Base-by-base conservation (phyloP, 1,140 invertebrate genomes). In the Bombus balteatus region DNA sequence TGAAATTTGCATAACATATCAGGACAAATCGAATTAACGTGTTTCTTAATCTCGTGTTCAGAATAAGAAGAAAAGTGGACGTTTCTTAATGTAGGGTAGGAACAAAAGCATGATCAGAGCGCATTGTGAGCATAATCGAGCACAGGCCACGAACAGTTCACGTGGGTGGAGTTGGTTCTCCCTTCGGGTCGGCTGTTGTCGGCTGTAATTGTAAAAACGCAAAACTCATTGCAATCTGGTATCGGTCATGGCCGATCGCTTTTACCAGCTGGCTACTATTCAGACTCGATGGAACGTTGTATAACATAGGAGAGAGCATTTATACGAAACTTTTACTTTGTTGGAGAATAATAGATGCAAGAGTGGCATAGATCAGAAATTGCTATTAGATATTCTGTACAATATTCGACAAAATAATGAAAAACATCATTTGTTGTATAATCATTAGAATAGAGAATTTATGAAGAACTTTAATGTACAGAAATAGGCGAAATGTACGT, bases 211-310 rank as follows among this genome's bases (percentile, higher is more conserved):
- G 37, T 65, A 90, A 87, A 89, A 91, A 92, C 92, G 87, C 87
- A 57, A 87, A 90, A 92, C 89, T 91, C 73, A 87, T 88, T 89
- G 76, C 81, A 80, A 87, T 88, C 81, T 84, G 78, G 86, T 86
- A 90, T 91, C 81, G 90, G 93, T 92, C 92, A 93, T 87, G 92
- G 92, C 86, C 91, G 89, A 92, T 92, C 86, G 81, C 85, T 88
- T 93, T 86, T 47, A 88, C 70, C 13, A n/a, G 59, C 65, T 76
- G 28, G 18, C 65, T 83, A 62, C 75, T 71, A 43, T 81, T 37
- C 25, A 25, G 6, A 12, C 15, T 34, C 68, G 25, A 32, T 47
- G 15, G 47, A 47, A 53, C 39, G 53, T 28, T 65, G 37, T 34
- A 53, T 18, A 12, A 73, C 47, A 70, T 18, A 32, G 59, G 53